Evolutionary conservation across 2,797 vertebrate species (phyloP), one percentile per base, ranked within the genome.

Genomic region (Enteromius radiatus): DNA sequence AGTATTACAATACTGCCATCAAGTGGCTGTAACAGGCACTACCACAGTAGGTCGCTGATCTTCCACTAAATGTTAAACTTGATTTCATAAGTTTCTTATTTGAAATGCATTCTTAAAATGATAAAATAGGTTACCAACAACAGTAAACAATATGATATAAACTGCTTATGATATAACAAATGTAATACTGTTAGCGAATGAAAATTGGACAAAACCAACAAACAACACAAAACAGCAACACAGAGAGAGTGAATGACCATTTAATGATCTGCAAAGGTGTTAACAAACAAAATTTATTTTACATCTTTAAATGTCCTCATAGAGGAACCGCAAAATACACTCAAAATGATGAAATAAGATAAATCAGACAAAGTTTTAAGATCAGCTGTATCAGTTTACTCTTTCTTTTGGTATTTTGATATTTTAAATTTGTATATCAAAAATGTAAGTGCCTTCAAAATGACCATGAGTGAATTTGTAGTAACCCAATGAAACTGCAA

Each of bases 221-320:
- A 76, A 77, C 23, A 47, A 65, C 81, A 76, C 43, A 81, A 56
- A 56, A 5, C n/a, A 2, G 54, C 15, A 67, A 82, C 67, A 86
- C 61, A 82, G 56, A 86, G 84, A 92, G 90, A 92, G 90, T 91
- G 89, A 95, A 85, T 90, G 92, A 96, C 93, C 94, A 95, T 94
- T 95, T 95, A 94, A 94, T 95, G 93, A 95, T 94, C 93, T 93
- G 92, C 89, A 93, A 92, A 94, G 91, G 91, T 92, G 91, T 95
- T 93, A 92, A 94, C 94, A 93, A 95, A 96, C 93, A 91, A 83
- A 78, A 94, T 94, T 94, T 94, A 94, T 94, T 94, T 93, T 93
- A 94, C 94, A 95, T 92, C 93, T 95, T 93, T 92, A 94, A 95
- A 95, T 93, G 93, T 95, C 95, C 95, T 96, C 95, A 96, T 94